These are phyloP conservation scores for Neotragus pygmaeus DNA, from an alignment of 2,113 vertebrate species.

Conservation along the genomic window DNA sequence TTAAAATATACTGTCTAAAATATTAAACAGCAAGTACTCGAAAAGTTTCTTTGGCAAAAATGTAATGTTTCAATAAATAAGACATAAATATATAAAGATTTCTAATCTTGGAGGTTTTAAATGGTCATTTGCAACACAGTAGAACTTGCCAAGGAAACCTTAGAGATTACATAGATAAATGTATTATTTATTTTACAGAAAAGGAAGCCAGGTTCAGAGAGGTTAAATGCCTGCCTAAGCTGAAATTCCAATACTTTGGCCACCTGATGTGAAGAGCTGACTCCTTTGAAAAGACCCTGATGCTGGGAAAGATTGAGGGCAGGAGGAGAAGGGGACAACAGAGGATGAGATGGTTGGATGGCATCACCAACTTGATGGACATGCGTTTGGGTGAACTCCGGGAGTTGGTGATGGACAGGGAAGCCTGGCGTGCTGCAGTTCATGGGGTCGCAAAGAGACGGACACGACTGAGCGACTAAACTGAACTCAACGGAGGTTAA, in stretches of 20 bases:
- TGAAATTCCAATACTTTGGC: no score
- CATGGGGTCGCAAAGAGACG: no score
- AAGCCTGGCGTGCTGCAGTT: no score
- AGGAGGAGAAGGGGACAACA: no score
- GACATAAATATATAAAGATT: not conserved
- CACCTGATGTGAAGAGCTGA: no score
- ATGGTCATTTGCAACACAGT: not conserved
- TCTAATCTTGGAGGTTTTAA: not conserved
- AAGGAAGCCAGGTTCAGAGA: not conserved
- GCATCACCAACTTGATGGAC: no score
- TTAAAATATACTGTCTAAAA: not conserved
- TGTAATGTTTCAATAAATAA: not conserved
- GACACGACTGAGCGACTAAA: no score
- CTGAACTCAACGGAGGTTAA: not conserved
- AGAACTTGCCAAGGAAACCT: not conserved
- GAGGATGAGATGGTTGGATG: no score
- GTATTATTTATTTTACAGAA: not conserved
- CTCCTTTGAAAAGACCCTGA: no score
- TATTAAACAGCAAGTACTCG: not conserved
- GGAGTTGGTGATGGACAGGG: no score
- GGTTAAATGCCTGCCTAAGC: not conserved
- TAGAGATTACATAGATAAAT: not conserved
- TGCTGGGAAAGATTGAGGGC: no score
- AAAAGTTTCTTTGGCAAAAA: not conserved
- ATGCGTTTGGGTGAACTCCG: no score